Percentiles rank a stretch among this genome's conserved stretches.
Conservation (phyloP, 2,797 vertebrate species). For the Semotilus atromaculatus region DNA sequence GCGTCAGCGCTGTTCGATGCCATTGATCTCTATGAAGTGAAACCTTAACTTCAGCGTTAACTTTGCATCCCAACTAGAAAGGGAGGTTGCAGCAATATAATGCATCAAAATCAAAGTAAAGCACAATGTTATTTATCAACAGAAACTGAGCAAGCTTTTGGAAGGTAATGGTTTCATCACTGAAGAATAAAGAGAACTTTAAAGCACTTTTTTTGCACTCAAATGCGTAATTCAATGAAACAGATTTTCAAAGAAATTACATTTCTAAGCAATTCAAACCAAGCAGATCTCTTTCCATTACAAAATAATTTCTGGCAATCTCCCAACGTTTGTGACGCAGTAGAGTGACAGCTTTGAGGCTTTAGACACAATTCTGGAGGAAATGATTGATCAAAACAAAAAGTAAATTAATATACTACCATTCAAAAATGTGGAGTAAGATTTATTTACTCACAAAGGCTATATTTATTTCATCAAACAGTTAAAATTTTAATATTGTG, state of each 20-base stretch:
- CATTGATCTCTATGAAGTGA: no score
- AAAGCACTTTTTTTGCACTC: constrained; percentile 3
- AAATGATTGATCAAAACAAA: background rate
- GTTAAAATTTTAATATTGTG: background rate
- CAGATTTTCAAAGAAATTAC: background rate
- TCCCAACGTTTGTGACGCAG: constrained; percentile 6
- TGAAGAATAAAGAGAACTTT: background rate
- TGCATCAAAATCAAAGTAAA: background rate
- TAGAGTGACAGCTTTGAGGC: background rate
- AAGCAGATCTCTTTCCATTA: constrained; percentile 35
- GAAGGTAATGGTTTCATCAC: constrained; percentile 4
- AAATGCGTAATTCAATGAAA: background rate
- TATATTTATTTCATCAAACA: background rate
- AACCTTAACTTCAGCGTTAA: no score
- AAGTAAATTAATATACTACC: background rate
- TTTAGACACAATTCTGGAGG: background rate
- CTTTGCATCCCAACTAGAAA: background rate
- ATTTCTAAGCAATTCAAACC: constrained; percentile 10
- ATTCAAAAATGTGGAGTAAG: background rate
- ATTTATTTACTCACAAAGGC: background rate
- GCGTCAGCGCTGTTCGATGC: no score
- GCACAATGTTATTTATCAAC: background rate
- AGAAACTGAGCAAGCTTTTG: constrained; percentile 1
- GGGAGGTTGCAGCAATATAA: background rate
- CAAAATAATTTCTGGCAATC: constrained; percentile 38